phyloP scores from a whole-genome alignment of 2,797 vertebrate genomes.

The Leptoclinus maculatus region DNA sequence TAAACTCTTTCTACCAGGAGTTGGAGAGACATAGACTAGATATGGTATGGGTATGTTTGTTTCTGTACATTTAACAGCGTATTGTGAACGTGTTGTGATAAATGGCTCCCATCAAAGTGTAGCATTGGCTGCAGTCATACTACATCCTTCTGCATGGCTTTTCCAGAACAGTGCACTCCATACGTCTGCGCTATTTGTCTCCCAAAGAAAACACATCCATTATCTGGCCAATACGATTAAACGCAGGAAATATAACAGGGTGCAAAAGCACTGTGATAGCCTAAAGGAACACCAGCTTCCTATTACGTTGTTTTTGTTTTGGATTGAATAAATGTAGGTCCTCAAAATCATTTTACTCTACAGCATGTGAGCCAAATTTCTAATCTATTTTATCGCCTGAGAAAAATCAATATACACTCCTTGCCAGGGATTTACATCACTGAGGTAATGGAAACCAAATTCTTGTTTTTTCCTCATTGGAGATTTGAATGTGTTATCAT shows the following conservation, averaged over 20 bases:
- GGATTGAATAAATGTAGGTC: conserved; percentile 26
- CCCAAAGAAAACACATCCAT: conserved; percentile 55
- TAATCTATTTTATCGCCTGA: conserved; percentile 14
- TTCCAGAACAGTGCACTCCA: conserved; percentile 90
- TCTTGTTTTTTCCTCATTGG: neutral
- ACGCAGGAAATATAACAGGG: conserved; percentile 37
- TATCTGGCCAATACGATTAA: conserved; percentile 20
- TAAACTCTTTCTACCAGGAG: conserved; percentile 99
- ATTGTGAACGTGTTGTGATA: conserved; percentile 94
- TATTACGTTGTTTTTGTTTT: conserved; percentile 40
- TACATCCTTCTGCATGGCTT: conserved; percentile 95
- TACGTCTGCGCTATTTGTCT: conserved; percentile 87
- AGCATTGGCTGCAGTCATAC: conserved; percentile 91
- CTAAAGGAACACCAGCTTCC: conserved; percentile 26
- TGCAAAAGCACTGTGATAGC: conserved; percentile 35
- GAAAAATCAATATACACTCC: conserved; percentile 14
- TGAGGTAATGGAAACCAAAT: conserved; percentile 5
- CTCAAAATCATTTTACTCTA: conserved; percentile 13
- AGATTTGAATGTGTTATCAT: conserved; percentile 8
- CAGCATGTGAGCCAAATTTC: conserved; percentile 1
- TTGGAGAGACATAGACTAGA: conserved; percentile 99
- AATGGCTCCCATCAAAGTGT: conserved; percentile 91
- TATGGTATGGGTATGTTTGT: conserved; percentile 99
- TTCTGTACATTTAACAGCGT: conserved; percentile 96
- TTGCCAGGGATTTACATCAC: conserved; percentile 1